Evolutionary conservation across 2,888 invertebrate genomes (phyloP).

Genomic region (Acheta domesticus): DNA sequence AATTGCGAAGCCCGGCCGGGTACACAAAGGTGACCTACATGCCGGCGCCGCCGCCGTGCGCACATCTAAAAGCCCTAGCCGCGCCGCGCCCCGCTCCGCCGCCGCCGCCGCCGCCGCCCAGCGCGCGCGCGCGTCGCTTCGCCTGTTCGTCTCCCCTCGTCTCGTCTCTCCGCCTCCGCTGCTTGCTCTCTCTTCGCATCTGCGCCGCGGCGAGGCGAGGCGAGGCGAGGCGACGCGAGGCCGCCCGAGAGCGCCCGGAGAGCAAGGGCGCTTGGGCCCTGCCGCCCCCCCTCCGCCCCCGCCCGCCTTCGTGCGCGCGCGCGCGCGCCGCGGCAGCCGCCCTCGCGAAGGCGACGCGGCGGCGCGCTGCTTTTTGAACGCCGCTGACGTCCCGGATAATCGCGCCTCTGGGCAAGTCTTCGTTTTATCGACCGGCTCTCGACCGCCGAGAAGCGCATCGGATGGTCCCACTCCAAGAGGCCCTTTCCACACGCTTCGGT

Average conservation of each 20-base stretch:
- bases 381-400: too few relatives aligned
- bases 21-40: constrained; percentile 36
- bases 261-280: neutral
- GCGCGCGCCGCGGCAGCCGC: too few relatives aligned
- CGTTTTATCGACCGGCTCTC: too few relatives aligned
- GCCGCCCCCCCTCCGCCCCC: too few relatives aligned
- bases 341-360: too few relatives aligned
- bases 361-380: too few relatives aligned
- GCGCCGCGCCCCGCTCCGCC: constrained; percentile 38
- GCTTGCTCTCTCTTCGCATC: neutral
- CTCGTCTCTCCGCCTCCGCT: neutral
- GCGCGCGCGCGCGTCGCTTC: neutral
- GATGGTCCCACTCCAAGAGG: too few relatives aligned
- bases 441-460: too few relatives aligned
- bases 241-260: neutral
- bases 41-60: constrained; percentile 19
- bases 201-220: neutral
- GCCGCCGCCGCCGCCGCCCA: constrained; percentile 36
- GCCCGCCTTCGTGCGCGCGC: too few relatives aligned
- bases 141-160: neutral
- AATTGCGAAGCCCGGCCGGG: constrained; percentile 36
- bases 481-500: too few relatives aligned
- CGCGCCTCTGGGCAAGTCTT: too few relatives aligned
- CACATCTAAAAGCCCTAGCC: constrained; percentile 27
- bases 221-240: constrained; percentile 32